Evolutionary conservation across 2,888 invertebrate species (phyloP).

Genomic region (Phalera bucephala): DNA sequence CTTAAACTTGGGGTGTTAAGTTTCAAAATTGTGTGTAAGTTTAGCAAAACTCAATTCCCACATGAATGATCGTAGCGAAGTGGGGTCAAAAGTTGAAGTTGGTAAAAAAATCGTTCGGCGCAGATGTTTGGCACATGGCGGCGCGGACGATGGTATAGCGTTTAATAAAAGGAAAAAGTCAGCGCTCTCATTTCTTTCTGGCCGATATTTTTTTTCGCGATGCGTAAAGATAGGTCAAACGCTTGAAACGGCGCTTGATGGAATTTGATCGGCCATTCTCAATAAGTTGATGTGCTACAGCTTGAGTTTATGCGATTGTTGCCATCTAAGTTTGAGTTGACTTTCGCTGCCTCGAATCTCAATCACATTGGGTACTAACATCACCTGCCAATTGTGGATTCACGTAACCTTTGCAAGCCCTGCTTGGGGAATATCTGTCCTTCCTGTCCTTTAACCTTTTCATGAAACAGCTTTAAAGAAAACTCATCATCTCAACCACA

Average conservation of each 20-base stretch:
- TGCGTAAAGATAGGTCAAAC: conserved; percentile 25
- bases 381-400: too few relatives aligned
- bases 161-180: conserved; percentile 44
- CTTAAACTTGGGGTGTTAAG: conserved; percentile 42
- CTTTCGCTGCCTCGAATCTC: too few relatives aligned
- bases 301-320: too few relatives aligned
- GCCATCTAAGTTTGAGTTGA: too few relatives aligned
- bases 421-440: too few relatives aligned
- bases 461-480: too few relatives aligned
- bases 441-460: too few relatives aligned
- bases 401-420: too few relatives aligned
- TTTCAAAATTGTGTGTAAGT: conserved; percentile 53
- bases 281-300: conserved; percentile 5
- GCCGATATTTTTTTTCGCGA: conserved; percentile 26
- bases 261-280: conserved; percentile 10
- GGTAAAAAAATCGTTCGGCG: conserved; percentile 64
- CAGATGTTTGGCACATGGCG: conserved; percentile 78
- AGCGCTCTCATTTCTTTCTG: conserved; percentile 28
- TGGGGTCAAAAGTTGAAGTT: conserved; percentile 77
- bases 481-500: too few relatives aligned
- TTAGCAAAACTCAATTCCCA: conserved; percentile 69
- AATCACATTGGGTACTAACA: too few relatives aligned
- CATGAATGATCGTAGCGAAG: conserved; percentile 75
- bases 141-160: conserved; percentile 31
- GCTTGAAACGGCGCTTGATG: conserved; percentile 6